Base-by-base conservation (phyloP, 2,888 invertebrate species). In the Eupithecia vulgata region DNA sequence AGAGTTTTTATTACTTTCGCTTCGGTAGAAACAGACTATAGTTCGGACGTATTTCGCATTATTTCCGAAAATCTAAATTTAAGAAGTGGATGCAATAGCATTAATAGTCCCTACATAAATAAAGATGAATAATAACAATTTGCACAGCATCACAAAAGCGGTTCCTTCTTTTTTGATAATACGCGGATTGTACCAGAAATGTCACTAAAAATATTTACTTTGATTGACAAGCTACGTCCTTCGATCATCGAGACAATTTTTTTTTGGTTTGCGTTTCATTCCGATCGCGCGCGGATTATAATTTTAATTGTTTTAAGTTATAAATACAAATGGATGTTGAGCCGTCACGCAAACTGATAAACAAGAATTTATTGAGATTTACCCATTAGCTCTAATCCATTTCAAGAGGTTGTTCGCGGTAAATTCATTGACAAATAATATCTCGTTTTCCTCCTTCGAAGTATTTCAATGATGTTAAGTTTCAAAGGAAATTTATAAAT, bases 381-480 rank as follows among this genome's bases (percentile, higher is more conserved):
- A 65, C 25, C 37, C 40, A 65, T 65, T 65, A 37, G n/a, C 34
- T 37, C 40, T 65, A 37, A 65, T 61, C 30, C 65, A 40, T 70
- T 73, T 73, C 67, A 67, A 67, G 65, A 66, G 67, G 67, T 40
- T 30, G 8, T 70, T 70, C 45, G 45, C 67, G 73, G 72, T 76
- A 64, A 69, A 68, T 52, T 70, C 48, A 66, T 66, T 69, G 35
- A 64, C 42, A 69, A 52, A 80, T 79, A 81, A 76, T 72, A 81
- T 79, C 77, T 81, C 79, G 77, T 82, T 83, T 82, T 82, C 81
- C 82, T 80, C 72, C 73, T 77, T 83, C 79, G 79, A 71, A 71
- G 80, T 82, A 82, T 81, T 83, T 79, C 70, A 73, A 78, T 79
- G 75, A 65, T 42, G 40, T 21, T 84, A 73, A 75, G 79, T 81